Percentiles rank a stretch among this genome's conserved stretches.
Evolutionary conservation across 2,797 vertebrate genomes (phyloP).

Genomic region (Tapirus indicus): DNA sequence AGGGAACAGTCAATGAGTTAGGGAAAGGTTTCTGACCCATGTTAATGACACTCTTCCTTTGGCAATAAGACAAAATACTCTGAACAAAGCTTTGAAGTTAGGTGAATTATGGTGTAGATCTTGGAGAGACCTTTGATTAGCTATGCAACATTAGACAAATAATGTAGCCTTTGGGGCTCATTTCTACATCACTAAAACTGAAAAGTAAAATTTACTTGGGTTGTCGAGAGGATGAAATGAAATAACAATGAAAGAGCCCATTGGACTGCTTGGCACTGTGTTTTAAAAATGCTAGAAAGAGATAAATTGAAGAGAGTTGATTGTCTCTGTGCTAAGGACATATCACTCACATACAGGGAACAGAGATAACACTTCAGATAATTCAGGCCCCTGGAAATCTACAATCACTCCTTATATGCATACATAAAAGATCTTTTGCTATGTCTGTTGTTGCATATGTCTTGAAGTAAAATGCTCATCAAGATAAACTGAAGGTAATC

Average conservation of each 20-base stretch:
- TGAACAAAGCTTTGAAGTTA: conserved; percentile 21
- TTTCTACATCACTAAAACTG: conserved; percentile 11
- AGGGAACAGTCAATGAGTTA: conserved; percentile 4
- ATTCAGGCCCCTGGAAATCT: not conserved
- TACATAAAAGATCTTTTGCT: not conserved
- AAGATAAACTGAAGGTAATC: not conserved
- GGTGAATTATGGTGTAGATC: not conserved
- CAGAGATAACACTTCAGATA: not conserved
- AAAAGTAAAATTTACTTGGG: not conserved
- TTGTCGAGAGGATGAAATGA: not conserved
- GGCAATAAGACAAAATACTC: conserved; percentile 15
- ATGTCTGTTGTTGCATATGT: not conserved
- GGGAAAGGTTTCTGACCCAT: not conserved
- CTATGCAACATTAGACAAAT: not conserved
- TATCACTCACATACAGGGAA: not conserved
- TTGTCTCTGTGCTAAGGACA: not conserved
- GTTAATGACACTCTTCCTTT: conserved; percentile 18
- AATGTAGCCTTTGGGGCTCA: not conserved
- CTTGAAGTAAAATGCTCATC: conserved; percentile 5
- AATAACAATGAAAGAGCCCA: conserved; percentile 15
- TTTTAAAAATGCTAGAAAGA: conserved; percentile 37
- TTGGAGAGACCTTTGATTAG: not conserved
- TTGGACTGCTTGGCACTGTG: not conserved
- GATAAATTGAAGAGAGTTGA: not conserved
- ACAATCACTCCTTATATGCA: not conserved